Conservation (phyloP, 2,888 invertebrate species). For the Chromoteleia sp. region DNA sequence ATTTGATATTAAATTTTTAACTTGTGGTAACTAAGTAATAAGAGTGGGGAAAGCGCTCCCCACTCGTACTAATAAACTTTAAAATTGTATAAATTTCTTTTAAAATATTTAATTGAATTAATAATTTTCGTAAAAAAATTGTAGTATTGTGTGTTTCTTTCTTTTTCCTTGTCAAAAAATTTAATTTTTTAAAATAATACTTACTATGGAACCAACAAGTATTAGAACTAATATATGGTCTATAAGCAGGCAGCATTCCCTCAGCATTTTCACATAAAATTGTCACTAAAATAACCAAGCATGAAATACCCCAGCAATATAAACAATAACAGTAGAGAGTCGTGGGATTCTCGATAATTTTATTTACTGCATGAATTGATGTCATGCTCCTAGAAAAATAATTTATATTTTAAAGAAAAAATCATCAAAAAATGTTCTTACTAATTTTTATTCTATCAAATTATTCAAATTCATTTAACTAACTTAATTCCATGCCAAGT, state of each 20-base stretch:
- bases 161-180: no score
- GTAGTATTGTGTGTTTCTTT: no score
- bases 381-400: background rate
- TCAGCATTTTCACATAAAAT: conserved; percentile 19
- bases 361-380: conserved; percentile 1
- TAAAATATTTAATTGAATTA: no score
- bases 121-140: no score
- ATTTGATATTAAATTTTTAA: no score
- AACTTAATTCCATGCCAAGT: conserved; percentile 24
- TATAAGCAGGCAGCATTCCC: background rate
- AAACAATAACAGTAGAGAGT: conserved; percentile 17
- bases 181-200: background rate
- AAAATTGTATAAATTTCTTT: no score
- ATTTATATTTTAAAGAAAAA: background rate
- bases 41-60: no score
- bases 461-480: no score
- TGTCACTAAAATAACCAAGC: background rate
- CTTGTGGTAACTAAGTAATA: no score
- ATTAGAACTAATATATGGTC: conserved; percentile 8
- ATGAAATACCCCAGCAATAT: conserved; percentile 6
- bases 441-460: no score
- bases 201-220: conserved; percentile 23
- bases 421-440: no score
- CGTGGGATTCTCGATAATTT: background rate
- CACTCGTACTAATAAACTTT: no score